Evolutionary conservation across 2,888 invertebrate genomes (phyloP).

Genomic region (Cordilura impudica): DNA sequence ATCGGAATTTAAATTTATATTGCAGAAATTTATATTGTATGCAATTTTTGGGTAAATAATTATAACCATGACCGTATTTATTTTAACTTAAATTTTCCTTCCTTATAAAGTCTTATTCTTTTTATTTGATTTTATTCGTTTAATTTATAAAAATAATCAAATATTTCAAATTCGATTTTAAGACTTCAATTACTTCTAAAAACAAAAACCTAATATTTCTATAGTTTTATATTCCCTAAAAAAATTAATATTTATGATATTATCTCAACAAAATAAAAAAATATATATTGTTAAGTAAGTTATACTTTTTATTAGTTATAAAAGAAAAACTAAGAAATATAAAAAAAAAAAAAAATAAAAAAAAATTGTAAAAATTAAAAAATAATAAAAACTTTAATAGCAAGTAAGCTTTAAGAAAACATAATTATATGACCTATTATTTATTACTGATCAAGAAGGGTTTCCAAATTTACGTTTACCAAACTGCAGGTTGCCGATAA

Average conservation of each 20-base stretch:
- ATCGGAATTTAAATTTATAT: constrained; percentile 2
- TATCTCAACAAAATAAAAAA: neutral
- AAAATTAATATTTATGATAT: constrained; percentile 1
- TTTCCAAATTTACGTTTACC: constrained; percentile 53
- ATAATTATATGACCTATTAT: neutral
- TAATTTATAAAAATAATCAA: constrained; percentile 36
- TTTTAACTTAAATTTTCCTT: constrained; percentile 35
- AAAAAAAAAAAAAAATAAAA: constrained; percentile 36
- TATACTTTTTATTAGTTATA: constrained; percentile 51
- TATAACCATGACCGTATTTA: constrained; percentile 53
- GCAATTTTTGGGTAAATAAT: constrained; percentile 30
- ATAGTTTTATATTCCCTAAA: neutral
- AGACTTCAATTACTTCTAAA: constrained; percentile 10
- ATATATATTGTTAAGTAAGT: constrained; percentile 53
- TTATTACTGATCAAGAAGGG: neutral
- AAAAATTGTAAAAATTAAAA: constrained; percentile 22
- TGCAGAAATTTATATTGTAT: neutral
- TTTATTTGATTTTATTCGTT: constrained; percentile 27
- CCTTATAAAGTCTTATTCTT: neutral
- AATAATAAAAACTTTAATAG: constrained; percentile 21
- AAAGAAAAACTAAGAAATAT: constrained; percentile 40
- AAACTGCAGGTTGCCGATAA: constrained; percentile 64
- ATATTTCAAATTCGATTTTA: constrained; percentile 9
- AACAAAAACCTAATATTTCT: neutral
- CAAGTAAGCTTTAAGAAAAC: constrained; percentile 37